Evolutionary conservation across 2,113 vertebrate species (phyloP).

Genomic region (Nerophis lumbriciformis): DNA sequence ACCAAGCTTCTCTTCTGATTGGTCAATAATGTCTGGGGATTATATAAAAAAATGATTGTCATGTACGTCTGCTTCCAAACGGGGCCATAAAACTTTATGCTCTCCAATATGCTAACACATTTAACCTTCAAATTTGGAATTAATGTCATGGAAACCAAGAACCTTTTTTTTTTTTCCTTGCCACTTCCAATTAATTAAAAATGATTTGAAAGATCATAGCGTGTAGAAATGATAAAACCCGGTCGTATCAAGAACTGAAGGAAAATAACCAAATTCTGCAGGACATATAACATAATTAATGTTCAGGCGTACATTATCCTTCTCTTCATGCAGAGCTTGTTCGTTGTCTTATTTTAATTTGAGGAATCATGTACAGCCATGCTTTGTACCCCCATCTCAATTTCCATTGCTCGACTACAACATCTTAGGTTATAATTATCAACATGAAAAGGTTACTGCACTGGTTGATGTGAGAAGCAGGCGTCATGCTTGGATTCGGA

Average conservation of each 20-base stretch:
- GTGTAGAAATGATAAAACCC: background rate
- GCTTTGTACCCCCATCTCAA: constrained; percentile 3
- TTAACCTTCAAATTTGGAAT: no score
- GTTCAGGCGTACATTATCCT: constrained; percentile 31
- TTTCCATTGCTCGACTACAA: constrained; percentile 15
- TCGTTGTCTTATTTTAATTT: constrained; percentile 46
- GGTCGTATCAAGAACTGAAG: background rate
- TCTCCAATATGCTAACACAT: no score
- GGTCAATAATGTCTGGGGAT: no score
- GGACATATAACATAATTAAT: constrained; percentile 39
- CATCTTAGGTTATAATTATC: constrained; percentile 44
- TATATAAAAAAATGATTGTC: no score
- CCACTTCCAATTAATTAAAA: no score
- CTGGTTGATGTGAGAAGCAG: constrained; percentile 13
- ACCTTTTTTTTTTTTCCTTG: no score
- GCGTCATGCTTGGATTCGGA: constrained; percentile 13
- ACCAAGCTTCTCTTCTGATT: no score
- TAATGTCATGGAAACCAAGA: no score
- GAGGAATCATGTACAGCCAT: constrained; percentile 11
- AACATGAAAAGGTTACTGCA: constrained; percentile 41
- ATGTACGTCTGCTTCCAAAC: no score
- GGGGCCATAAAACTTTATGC: no score
- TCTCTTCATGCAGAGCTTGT: constrained; percentile 25
- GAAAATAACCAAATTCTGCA: background rate
- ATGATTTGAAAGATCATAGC: no score